A percentile compares a stretch with the other conserved stretches of the same genome.
Conservation (phyloP, 2,888 invertebrate genomes). For the Noctua comes region DNA sequence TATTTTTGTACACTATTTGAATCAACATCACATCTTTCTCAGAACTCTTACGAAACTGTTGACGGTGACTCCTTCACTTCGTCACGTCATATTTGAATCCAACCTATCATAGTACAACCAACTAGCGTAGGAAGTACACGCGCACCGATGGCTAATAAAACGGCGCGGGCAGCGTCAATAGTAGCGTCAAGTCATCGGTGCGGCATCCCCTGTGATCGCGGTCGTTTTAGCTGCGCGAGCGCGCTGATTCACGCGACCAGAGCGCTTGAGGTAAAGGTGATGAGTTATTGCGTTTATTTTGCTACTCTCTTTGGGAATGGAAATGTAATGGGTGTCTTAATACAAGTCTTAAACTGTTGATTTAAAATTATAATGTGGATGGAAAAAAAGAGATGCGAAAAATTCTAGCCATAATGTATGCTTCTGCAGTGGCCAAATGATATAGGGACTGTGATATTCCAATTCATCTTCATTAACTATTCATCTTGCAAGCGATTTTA, state of each 20-base stretch:
- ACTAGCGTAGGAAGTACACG: constrained; percentile 52
- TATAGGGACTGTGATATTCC: background rate
- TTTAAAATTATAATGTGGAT: background rate
- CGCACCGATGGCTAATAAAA: constrained; percentile 34
- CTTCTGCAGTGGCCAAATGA: background rate
- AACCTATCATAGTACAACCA: constrained; percentile 25
- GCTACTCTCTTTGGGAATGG: constrained; percentile 15
- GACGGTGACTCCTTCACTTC: background rate
- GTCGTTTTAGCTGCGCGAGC: constrained; percentile 69
- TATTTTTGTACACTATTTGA: background rate
- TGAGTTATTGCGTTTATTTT: constrained; percentile 7
- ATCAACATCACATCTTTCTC: constrained; percentile 3
- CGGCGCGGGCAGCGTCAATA: constrained; percentile 50
- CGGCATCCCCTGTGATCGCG: constrained; percentile 73
- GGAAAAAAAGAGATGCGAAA: background rate
- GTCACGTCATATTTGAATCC: constrained; percentile 14
- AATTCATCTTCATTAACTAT: constrained; percentile 6
- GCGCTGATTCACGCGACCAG: constrained; percentile 73
- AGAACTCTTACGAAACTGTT: background rate
- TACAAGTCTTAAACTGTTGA: background rate
- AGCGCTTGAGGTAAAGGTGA: constrained; percentile 23
- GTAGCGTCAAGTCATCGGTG: constrained; percentile 66
- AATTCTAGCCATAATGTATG: background rate
- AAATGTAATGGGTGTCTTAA: constrained; percentile 5
- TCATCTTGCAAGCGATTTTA: constrained; percentile 4